Evolutionary conservation across 35 echinoderm and acorn worm species (phyloP).

Genomic region (Apostichopus californicus): DNA sequence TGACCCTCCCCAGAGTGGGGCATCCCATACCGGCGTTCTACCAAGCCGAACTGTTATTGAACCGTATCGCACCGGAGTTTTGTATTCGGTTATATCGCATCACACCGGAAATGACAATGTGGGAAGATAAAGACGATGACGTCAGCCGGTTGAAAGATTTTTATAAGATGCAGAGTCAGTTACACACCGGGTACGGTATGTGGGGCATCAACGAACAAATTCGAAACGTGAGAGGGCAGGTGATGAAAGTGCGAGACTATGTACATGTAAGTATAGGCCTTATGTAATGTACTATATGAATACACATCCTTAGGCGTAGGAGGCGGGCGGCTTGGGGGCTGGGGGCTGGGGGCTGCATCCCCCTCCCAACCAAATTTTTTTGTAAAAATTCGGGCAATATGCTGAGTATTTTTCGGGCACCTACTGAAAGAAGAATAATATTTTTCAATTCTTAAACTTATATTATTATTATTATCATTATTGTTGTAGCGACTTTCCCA

Average conservation of each 20-base stretch:
- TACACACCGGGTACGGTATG: conserved; percentile 76
- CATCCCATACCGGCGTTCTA: conserved; percentile 85
- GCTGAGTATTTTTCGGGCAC: too few species aligned
- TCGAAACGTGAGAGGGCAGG: conserved; percentile 78
- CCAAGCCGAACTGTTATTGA: conserved; percentile 70
- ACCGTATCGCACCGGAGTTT: conserved; percentile 79
- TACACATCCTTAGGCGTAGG: too few species aligned
- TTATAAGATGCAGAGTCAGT: conserved; percentile 60
- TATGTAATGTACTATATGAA: neutral
- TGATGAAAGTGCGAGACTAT: conserved; percentile 92
- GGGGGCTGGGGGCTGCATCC: too few species aligned
- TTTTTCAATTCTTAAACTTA: too few species aligned
- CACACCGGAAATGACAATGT: conserved; percentile 97
- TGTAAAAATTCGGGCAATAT: too few species aligned
- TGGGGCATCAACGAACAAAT: conserved; percentile 87
- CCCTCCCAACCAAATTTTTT: too few species aligned
- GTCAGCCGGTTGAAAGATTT: conserved; percentile 76
- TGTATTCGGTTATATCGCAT: conserved; percentile 85
- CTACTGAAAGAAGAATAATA: too few species aligned
- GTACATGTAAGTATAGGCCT: conserved; percentile 68
- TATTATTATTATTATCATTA: too few species aligned
- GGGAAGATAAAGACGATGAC: conserved; percentile 90
- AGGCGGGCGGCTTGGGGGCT: too few species aligned
- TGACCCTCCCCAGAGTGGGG: conserved; percentile 78
- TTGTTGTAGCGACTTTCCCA: too few species aligned